Conservation (phyloP, 2,113 vertebrate species). For the Oceanites oceanicus region DNA sequence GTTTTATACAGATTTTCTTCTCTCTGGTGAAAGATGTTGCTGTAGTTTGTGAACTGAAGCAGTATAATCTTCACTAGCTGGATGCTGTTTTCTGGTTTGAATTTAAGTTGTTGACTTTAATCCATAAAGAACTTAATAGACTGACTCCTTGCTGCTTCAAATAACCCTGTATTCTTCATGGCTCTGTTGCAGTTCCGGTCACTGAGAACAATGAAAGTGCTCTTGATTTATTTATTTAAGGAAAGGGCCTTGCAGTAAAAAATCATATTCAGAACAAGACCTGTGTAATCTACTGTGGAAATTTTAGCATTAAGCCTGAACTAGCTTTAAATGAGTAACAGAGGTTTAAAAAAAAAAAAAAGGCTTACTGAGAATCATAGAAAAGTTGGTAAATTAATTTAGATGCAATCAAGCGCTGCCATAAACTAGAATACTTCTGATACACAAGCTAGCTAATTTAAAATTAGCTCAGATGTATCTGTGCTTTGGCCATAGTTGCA, state of each 20-base stretch:
- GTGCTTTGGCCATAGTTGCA: not conserved
- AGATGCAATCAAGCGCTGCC: not conserved
- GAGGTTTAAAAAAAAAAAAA: not conserved
- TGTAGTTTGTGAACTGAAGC: not conserved
- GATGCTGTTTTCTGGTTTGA: not conserved
- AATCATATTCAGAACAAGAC: not conserved
- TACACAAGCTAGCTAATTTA: not conserved
- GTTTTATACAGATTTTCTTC: not conserved
- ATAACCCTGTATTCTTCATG: not conserved
- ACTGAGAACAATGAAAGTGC: not conserved
- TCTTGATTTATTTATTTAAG: not conserved
- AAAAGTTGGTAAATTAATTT: not conserved
- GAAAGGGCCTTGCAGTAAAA: not conserved
- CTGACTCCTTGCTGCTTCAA: not conserved
- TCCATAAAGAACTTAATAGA: not conserved
- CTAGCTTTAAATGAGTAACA: not conserved
- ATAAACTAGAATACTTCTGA: not conserved
- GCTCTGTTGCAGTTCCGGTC: not conserved
- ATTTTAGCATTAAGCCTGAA: not conserved
- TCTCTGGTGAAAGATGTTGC: not conserved
- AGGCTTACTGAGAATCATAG: not conserved
- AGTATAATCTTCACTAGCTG: not conserved
- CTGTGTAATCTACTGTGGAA: not conserved
- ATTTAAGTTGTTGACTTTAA: not conserved
- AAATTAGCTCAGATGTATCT: not conserved